Conservation (phyloP, 2,888 invertebrate species). For the Lasius platythorax region DNA sequence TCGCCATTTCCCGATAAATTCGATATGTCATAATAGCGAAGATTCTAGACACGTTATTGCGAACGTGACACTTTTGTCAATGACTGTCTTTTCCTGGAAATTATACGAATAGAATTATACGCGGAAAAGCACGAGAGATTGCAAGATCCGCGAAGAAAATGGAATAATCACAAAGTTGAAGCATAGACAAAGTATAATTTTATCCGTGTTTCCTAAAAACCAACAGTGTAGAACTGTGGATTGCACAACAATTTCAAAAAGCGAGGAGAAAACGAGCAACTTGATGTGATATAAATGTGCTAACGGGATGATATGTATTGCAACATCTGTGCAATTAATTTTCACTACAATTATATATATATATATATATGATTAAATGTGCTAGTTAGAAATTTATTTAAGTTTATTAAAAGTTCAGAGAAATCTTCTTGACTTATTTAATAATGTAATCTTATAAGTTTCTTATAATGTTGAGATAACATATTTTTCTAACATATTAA, state of each 20-base stretch:
- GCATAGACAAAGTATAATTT: slow-evolving; percentile 1
- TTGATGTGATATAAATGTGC: neutral
- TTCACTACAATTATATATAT: neutral
- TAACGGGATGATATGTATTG: neutral
- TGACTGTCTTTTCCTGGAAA: neutral
- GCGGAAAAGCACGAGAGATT: neutral
- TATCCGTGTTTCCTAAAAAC: neutral
- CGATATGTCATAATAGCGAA: neutral
- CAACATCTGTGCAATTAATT: neutral
- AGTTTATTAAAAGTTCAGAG: neutral
- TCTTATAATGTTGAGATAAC: neutral
- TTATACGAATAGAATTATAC: neutral
- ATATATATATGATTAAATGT: neutral
- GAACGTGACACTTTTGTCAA: slow-evolving; percentile 30
- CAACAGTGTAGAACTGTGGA: neutral
- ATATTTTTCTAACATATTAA: neutral
- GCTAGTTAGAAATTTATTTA: neutral
- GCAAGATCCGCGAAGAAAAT: neutral
- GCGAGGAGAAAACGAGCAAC: neutral
- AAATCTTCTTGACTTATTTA: neutral
- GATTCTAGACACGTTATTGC: slow-evolving; percentile 10
- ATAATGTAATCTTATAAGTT: neutral
- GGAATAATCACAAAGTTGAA: slow-evolving; percentile 2
- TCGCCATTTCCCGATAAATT: neutral
- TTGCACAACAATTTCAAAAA: slow-evolving; percentile 20